Evolutionary conservation across 2,113 vertebrate species (phyloP), one percentile per base, ranked within the genome.

Genomic region (Pomatostomus ruficeps): DNA sequence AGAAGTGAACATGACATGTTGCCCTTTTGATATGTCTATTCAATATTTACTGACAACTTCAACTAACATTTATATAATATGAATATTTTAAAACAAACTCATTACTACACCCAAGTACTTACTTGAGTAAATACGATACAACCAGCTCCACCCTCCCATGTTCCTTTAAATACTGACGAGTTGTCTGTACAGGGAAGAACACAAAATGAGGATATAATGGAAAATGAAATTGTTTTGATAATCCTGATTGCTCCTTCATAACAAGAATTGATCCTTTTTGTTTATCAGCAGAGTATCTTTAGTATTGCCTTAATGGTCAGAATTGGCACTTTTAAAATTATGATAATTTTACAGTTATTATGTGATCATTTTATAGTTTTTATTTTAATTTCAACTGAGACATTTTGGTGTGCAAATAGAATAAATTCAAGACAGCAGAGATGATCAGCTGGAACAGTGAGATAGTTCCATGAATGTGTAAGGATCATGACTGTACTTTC

Each of bases 31-130:
- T 88, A 91, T 28, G 52, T 58, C 89, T 92, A 24, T 81, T 96
- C 87, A 75, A 87, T 97, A 93, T 95, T 97, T 97, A 88, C 89
- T 88, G 91, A 88, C 84, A 96, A 90, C 76, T 91, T 97, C 89
- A 94, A 72, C 36, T 89, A 96, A 94, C 67, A 29, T 96, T 94
- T 96, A 73, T 79, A 84, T 66, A 93, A 82, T 93, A 93, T 93
- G 75, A 97, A 88, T 97, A 96, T 95, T 96, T 97, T 95, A 94
- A 95, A 96, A 76, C 61, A 52, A 96, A 76, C 36, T 89, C 78
- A 91, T 96, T 91, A 91, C 19, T 90, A 36, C 66, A 40, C 62
- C 38, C 33, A 46, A 95, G 43, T 91, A 94, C 55, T 95, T 88
- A 85, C 62, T 85, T 88, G 81, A 91, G 85, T 96, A 94, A 97